Evolutionary conservation across 2,113 vertebrate species (phyloP).

Genomic region (Sebastes fasciatus): DNA sequence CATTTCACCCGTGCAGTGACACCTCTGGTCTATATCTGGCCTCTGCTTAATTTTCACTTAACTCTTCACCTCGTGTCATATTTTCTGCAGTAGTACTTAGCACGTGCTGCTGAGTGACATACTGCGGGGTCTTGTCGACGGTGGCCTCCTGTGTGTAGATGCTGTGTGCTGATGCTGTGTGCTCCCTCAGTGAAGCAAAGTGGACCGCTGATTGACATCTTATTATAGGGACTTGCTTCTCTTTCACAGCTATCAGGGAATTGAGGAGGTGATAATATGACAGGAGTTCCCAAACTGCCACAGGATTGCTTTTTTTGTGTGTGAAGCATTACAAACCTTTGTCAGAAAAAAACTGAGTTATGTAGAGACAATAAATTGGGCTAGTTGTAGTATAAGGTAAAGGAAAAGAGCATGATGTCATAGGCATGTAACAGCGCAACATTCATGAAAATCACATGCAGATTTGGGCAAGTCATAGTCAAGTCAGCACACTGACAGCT

Average conservation of each 20-base stretch:
- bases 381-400: background rate
- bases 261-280: constrained; percentile 58
- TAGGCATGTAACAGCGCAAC: background rate
- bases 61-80: constrained; percentile 14
- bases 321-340: constrained; percentile 20
- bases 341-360: constrained; percentile 12
- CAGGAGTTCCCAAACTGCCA: constrained; percentile 10
- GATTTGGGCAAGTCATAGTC: no score
- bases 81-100: constrained; percentile 7
- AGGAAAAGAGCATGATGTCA: background rate
- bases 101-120: constrained; percentile 42
- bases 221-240: constrained; percentile 59
- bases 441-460: background rate
- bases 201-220: constrained; percentile 63
- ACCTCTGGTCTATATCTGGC: constrained; percentile 9
- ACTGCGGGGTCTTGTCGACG: constrained; percentile 1
- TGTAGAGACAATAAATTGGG: background rate
- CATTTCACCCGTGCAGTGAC: constrained; percentile 8
- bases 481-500: no score
- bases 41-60: constrained; percentile 14
- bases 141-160: constrained; percentile 30
- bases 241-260: constrained; percentile 51
- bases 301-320: constrained; percentile 18
- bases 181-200: constrained; percentile 36
- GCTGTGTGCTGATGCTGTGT: constrained; percentile 26